Evolutionary conservation across 1,140 invertebrate genomes (phyloP).

Genomic region (Vanessa tameamea): DNA sequence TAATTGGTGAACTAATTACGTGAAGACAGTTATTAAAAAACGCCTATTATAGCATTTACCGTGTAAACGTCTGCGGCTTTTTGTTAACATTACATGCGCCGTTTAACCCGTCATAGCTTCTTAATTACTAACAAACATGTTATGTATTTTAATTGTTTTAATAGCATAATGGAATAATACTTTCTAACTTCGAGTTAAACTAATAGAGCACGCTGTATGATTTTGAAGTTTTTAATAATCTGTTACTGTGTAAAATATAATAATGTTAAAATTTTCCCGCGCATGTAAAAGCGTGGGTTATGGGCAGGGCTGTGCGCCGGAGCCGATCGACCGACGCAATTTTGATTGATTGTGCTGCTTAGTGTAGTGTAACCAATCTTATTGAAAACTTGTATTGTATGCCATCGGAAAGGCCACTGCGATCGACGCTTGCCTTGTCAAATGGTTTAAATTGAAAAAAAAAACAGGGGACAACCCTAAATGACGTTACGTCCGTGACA

Average conservation of each 20-base stretch:
- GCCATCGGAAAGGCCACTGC: constrained; percentile 72
- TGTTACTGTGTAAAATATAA: constrained; percentile 32
- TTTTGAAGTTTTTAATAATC: constrained; percentile 12
- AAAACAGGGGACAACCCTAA: constrained; percentile 76
- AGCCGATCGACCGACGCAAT: constrained; percentile 72
- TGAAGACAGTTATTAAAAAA: constrained; percentile 20
- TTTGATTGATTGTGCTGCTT: constrained; percentile 80
- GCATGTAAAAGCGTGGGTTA: constrained; percentile 49
- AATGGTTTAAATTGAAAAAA: constrained; percentile 80
- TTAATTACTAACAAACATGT: constrained; percentile 33
- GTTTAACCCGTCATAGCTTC: constrained; percentile 39
- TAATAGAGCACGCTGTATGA: neutral
- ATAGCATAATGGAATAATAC: neutral
- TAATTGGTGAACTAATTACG: constrained; percentile 33
- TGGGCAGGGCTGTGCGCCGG: constrained; percentile 50
- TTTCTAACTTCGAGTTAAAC: constrained; percentile 1
- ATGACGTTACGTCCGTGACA: constrained; percentile 64
- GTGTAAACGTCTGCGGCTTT: constrained; percentile 58
- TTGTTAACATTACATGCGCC: constrained; percentile 60
- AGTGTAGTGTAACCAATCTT: constrained; percentile 80
- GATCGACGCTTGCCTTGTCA: constrained; percentile 72
- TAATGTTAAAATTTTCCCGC: constrained; percentile 40
- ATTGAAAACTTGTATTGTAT: constrained; percentile 78
- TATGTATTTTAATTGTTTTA: constrained; percentile 21
- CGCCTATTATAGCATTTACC: constrained; percentile 28